Evolutionary conservation across 2,797 vertebrate genomes (phyloP), one percentile per base, ranked within the genome.

Genomic region (Sebastes goodei): DNA sequence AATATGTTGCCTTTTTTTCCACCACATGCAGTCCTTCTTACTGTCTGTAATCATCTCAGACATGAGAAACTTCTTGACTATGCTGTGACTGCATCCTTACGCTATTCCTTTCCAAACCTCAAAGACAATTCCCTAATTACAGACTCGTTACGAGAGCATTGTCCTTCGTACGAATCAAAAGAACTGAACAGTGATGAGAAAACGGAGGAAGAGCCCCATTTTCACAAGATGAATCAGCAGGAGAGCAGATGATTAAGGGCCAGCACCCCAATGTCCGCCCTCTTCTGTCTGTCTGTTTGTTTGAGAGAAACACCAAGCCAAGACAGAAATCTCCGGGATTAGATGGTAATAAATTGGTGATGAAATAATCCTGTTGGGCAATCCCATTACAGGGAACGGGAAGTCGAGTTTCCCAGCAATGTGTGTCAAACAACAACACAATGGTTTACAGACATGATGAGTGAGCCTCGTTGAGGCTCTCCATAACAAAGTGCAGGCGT

Each of bases 331-430:
- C 84, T 89, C 17, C 23, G n/a, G 88, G 90, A 94, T 94, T 93
- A 93, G 76, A 80, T 71, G 81, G 82, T 84, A 92, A 95, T 93
- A 92, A 93, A 92, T 86, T 81, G 80, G 76, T 89, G 90, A 88
- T 92, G 88, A 89, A 92, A 93, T 89, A 91, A 92, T 91, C 82
- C 73, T 32, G 71, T 84, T 83, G 80, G 91, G 74, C 92, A 92
- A 93, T 92, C 84, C 84, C 72, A 68, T 80, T 87, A 82, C 49
- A 79, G 81, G 82, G 78, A 66, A 91, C 42, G 71, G 90, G 87
- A 94, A 94, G 90, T 89, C 0, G 29, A 76, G 71, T 89, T 95
- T 94, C 91, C 88, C 87, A 89, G 90, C 82, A 71, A 62, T 82
- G 72, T 53, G 68, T 85, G 88, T 94, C 76, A 91, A 92, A 94